Evolutionary conservation across 2,888 invertebrate species (phyloP).

Genomic region (Salpingus planirostris): DNA sequence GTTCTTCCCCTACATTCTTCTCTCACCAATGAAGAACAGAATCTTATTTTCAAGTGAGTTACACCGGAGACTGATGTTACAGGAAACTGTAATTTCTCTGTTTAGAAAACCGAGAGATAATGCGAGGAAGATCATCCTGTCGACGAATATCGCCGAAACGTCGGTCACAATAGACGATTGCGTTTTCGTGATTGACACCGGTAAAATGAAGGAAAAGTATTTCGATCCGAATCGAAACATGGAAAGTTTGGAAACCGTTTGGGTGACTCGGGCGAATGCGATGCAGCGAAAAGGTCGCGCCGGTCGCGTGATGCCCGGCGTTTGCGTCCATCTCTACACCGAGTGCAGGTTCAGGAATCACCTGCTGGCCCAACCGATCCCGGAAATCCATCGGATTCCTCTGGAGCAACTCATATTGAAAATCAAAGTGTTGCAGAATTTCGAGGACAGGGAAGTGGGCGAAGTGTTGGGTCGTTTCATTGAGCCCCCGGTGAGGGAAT

Average conservation of each 20-base stretch:
- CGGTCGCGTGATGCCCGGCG: conserved; percentile 82
- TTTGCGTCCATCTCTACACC: conserved; percentile 81
- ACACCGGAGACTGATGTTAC: too few species aligned
- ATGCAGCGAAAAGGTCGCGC: conserved; percentile 84
- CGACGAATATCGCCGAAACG: conserved; percentile 92
- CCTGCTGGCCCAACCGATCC: conserved; percentile 65
- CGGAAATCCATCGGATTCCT: conserved; percentile 85
- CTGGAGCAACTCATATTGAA: conserved; percentile 72
- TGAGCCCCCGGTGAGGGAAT: conserved; percentile 63
- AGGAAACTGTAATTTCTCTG: conserved; percentile 4
- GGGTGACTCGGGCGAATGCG: conserved; percentile 88
- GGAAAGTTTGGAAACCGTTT: conserved; percentile 78
- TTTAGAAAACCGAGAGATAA: conserved; percentile 58
- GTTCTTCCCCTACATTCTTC: conserved; percentile 82
- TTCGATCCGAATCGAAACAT: conserved; percentile 77
- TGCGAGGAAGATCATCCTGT: conserved; percentile 76
- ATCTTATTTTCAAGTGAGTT: conserved; percentile 53
- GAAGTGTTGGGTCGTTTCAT: conserved; percentile 47
- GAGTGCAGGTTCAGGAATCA: conserved; percentile 58
- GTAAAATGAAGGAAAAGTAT: conserved; percentile 84
- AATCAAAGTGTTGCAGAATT: conserved; percentile 58
- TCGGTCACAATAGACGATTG: conserved; percentile 95
- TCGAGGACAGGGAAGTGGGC: conserved; percentile 29
- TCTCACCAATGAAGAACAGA: conserved; percentile 76
- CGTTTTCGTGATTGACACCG: conserved; percentile 86